These are phyloP conservation scores for Hylia prasina DNA, from an alignment of 2,113 vertebrate species.

Conservation along the genomic window DNA sequence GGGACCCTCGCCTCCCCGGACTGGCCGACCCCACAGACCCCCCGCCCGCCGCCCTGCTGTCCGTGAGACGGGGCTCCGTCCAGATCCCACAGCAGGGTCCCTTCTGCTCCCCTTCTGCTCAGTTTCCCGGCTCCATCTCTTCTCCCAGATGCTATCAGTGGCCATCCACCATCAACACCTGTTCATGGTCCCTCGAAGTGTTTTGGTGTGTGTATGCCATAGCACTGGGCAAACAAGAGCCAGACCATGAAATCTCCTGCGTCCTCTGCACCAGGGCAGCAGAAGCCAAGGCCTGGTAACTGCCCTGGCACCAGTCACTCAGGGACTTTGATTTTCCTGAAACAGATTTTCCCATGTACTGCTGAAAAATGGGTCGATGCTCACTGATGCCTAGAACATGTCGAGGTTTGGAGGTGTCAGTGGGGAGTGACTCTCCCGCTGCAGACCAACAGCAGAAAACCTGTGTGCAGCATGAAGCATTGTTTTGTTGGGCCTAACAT, in stretches of 20 bases:
- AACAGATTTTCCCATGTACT: background rate
- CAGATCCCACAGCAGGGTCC: background rate
- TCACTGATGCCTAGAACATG: background rate
- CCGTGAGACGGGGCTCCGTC: background rate
- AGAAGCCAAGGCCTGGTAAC: background rate
- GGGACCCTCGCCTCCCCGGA: background rate
- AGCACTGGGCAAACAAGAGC: background rate
- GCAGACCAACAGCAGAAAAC: background rate
- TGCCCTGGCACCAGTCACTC: background rate
- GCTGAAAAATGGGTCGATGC: background rate
- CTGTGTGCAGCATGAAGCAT: background rate
- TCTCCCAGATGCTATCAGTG: background rate
- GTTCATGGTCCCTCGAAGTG: background rate
- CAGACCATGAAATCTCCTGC: background rate
- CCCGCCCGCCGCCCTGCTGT: fast-evolving
- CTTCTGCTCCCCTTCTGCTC: too few relatives aligned
- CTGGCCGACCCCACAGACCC: fast-evolving
- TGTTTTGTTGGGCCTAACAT: background rate
- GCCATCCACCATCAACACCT: background rate
- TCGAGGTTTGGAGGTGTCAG: background rate
- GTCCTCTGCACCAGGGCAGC: background rate
- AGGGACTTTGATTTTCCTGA: background rate
- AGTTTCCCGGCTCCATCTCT: fast-evolving
- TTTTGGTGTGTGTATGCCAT: fast-evolving
- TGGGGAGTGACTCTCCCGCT: background rate